Evolutionary conservation across 2,797 vertebrate species (phyloP).

Genomic region (Hydrocynus forskahlii): DNA sequence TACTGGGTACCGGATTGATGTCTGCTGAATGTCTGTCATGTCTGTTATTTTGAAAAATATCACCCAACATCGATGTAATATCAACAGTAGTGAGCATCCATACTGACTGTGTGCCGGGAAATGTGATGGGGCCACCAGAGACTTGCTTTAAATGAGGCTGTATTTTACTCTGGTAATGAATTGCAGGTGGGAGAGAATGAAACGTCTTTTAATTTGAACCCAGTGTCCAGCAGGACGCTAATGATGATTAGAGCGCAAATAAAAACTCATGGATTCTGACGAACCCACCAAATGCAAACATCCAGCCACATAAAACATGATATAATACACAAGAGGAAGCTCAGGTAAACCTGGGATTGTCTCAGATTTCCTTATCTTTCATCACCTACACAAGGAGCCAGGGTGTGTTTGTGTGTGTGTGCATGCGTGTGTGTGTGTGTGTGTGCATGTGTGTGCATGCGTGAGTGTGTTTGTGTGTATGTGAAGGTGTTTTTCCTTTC

Average conservation of each 20-base stretch:
- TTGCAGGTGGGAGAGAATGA: slow-evolving; percentile 8
- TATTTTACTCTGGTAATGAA: slow-evolving; percentile 10
- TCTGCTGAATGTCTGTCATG: no score
- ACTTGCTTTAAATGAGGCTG: slow-evolving; percentile 8
- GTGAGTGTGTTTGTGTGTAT: background rate
- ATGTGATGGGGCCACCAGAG: background rate
- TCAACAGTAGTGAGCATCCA: background rate
- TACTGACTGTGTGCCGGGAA: background rate
- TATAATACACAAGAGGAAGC: background rate
- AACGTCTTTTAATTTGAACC: slow-evolving; percentile 15
- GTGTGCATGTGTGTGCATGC: background rate
- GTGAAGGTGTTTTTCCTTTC: slow-evolving; percentile 25
- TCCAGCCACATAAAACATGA: background rate
- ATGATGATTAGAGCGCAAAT: slow-evolving; percentile 9
- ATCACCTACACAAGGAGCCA: slow-evolving; percentile 28
- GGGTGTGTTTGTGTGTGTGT: background rate
- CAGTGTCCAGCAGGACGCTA: background rate
- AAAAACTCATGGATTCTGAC: background rate
- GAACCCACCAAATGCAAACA: background rate
- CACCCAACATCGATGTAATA: background rate
- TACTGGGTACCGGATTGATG: background rate
- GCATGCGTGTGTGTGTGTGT: background rate
- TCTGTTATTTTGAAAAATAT: background rate
- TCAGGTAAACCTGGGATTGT: slow-evolving; percentile 46
- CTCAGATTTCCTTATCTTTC: slow-evolving; percentile 43